Evolutionary conservation across 2,888 invertebrate species (phyloP).

Genomic region (Cerceris ruficornis): DNA sequence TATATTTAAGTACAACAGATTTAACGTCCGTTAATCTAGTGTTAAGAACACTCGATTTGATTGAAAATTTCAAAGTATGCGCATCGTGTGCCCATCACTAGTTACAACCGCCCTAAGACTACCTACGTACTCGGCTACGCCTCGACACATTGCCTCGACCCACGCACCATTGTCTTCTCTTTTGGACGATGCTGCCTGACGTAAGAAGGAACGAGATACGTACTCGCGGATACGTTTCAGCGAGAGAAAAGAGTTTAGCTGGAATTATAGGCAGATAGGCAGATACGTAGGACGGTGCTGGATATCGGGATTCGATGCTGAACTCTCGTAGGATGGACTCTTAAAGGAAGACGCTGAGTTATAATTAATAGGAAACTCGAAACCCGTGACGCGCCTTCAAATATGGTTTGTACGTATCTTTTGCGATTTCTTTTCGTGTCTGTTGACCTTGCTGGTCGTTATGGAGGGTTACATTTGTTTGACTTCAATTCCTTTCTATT

Average conservation of each 20-base stretch:
- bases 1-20: too few relatives aligned
- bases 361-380: constrained; percentile 26
- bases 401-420: too few relatives aligned
- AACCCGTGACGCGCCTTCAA: too few relatives aligned
- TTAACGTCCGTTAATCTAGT: too few relatives aligned
- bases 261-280: constrained; percentile 66
- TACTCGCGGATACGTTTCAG: constrained; percentile 64
- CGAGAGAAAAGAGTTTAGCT: constrained; percentile 46
- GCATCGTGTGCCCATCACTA: constrained; percentile 48
- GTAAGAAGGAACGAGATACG: constrained; percentile 57
- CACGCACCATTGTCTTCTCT: constrained; percentile 81
- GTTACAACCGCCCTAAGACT: constrained; percentile 58
- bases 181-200: constrained; percentile 62
- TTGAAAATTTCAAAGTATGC: constrained; percentile 18
- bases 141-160: constrained; percentile 77
- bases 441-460: too few relatives aligned
- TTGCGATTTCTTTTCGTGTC: too few relatives aligned
- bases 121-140: constrained; percentile 69
- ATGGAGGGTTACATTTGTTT: too few relatives aligned
- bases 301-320: constrained; percentile 42
- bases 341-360: background rate
- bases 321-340: constrained; percentile 15
- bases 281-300: constrained; percentile 63
- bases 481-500: too few relatives aligned
- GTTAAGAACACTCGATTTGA: constrained; percentile 23